phyloP scores from a whole-genome alignment of 2,797 vertebrate genomes.

The Myotis findleyi region DNA sequence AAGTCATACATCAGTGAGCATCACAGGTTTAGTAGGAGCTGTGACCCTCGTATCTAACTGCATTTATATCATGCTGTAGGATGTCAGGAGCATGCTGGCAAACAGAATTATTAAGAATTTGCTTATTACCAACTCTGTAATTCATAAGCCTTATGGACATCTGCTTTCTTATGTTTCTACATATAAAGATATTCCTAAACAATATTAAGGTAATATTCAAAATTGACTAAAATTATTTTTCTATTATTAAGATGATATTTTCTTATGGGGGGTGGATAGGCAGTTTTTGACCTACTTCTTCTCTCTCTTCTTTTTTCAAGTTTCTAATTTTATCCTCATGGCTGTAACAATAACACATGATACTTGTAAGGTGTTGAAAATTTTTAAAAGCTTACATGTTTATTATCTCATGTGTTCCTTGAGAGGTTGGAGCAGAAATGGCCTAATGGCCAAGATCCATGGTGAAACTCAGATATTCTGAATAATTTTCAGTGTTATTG shows the following conservation, averaged over 20 bases:
- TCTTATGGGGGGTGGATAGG: not conserved
- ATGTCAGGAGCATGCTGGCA: not conserved
- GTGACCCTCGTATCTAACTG: conserved; percentile 16
- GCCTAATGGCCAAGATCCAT: not conserved
- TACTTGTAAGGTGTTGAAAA: not conserved
- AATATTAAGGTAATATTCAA: not conserved
- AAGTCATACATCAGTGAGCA: conserved; percentile 57
- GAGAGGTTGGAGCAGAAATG: not conserved
- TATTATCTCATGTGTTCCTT: not conserved
- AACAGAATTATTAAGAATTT: conserved; percentile 40
- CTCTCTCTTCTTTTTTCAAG: not conserved
- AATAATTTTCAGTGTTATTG: not conserved
- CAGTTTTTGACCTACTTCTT: not conserved
- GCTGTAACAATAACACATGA: not conserved
- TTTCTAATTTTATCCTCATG: conserved; percentile 43
- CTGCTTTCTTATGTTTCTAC: not conserved
- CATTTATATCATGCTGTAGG: not conserved
- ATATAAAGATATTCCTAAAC: not conserved
- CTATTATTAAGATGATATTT: not conserved
- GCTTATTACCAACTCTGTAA: not conserved
- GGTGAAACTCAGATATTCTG: not conserved
- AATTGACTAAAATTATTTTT: not conserved
- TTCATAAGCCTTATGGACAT: not conserved
- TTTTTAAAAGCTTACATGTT: not conserved
- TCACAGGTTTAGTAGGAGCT: not conserved